These are phyloP conservation scores for Acleris holmiana DNA, from an alignment of 2,888 invertebrate species.

Conservation along the genomic window DNA sequence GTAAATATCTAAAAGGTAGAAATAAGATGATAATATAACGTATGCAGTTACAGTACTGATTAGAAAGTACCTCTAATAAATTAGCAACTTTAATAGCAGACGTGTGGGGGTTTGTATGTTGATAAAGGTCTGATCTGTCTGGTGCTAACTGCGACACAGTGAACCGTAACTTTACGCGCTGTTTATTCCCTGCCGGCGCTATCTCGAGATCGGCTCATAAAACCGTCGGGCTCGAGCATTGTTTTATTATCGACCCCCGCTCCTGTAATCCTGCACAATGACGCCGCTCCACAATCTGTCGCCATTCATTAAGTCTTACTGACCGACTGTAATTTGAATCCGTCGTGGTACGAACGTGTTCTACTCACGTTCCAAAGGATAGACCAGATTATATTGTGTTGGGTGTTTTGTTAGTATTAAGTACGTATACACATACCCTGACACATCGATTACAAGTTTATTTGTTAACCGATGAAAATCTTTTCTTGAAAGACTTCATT, in stretches of 20 bases:
- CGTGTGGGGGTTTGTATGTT: constrained; percentile 27
- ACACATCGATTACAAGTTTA: constrained; percentile 7
- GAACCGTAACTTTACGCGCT: constrained; percentile 60
- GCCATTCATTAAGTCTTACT: constrained; percentile 59
- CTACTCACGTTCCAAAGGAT: constrained; percentile 31
- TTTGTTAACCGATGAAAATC: constrained; percentile 4
- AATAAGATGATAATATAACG: constrained; percentile 5
- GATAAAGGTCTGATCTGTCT: constrained; percentile 37
- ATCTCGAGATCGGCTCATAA: constrained; percentile 70
- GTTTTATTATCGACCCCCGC: constrained; percentile 65
- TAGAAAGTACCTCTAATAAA: constrained; percentile 34
- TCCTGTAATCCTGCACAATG: constrained; percentile 63
- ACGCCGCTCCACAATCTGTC: constrained; percentile 60
- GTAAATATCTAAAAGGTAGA: not conserved
- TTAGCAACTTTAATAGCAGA: constrained; percentile 31
- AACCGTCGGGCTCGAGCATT: constrained; percentile 63
- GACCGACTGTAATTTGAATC: constrained; percentile 51
- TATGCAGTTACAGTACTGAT: constrained; percentile 28
- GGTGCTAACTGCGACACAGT: constrained; percentile 38
- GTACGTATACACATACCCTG: not conserved
- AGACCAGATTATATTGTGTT: constrained; percentile 7
- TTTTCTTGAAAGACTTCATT: constrained; percentile 22
- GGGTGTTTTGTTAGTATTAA: not conserved
- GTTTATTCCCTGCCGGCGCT: constrained; percentile 64
- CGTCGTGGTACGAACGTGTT: constrained; percentile 40